Evolutionary conservation across 2,113 vertebrate genomes (phyloP), one percentile per base, ranked within the genome.

Genomic region (Onychostruthus taczanowskii): DNA sequence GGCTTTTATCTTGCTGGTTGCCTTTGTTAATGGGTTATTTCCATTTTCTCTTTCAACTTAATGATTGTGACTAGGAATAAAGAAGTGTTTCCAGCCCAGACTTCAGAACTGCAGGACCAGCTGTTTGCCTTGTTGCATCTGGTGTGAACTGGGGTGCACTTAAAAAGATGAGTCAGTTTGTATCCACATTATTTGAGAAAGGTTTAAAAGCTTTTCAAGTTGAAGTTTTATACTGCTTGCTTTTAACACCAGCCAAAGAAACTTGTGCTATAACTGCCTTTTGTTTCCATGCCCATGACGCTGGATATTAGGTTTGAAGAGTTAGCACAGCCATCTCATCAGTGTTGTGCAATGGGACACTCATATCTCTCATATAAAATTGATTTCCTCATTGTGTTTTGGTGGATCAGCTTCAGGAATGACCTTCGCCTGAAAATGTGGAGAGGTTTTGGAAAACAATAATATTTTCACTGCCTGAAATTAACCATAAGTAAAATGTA

Each of bases 21-120:
- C 68, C 56, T 96, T 91, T 90, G 77, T 82, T 87, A 92, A 67
- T 62, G 50, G 66, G 33, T 78, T 82, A 52, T 81, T 93, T 92
- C 67, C 3, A 68, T 92, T 77, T 93, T 95, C 49, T 86, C 85
- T 94, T 93, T 92, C 44, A 89, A 70, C n/a, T 26, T 64, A n/a
- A 84, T 50, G 55, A 52, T 93, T 90, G 85, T 88, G 24, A 39
- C 31, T 61, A 35, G 69, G 59, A 55, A 58, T 59, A 78, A 96
- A 90, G n/a, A 21, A 74, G 12, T 70, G 26, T 35, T 92, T 84
- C 39, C 44, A 70, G 20, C 30, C 72, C 55, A 50, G 77, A 17
- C 46, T 59, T 84, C 37, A 68, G 74, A 91, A 28, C 21, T 67
- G 41, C 43, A 26, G 64, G 56, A 30, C 35, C 70, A 87, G 63